These are phyloP conservation scores for Corythoichthys intestinalis DNA, from an alignment of 2,113 vertebrate species.

Conservation along the genomic window DNA sequence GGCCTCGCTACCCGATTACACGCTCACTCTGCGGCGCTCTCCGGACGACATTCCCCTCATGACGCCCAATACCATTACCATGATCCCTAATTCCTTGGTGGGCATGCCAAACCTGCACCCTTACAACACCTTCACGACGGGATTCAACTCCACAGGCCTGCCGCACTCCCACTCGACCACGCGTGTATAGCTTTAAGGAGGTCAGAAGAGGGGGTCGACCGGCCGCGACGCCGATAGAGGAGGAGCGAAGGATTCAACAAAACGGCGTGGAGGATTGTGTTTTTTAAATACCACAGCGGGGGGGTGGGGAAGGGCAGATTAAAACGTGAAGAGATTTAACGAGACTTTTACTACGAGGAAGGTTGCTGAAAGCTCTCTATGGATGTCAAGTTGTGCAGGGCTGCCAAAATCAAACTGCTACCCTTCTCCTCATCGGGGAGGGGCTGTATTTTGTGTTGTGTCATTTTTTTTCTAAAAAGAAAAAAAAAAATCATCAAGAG, in stretches of 20 bases:
- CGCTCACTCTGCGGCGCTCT: constrained; percentile 91
- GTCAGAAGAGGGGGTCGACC: constrained; percentile 37
- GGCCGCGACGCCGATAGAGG: constrained; percentile 25
- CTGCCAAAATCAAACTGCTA: constrained; percentile 79
- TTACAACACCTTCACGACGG: constrained; percentile 95
- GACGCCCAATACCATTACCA: constrained; percentile 98
- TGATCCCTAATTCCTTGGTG: constrained; percentile 98
- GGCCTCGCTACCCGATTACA: constrained; percentile 91
- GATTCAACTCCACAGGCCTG: constrained; percentile 95
- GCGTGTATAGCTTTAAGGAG: constrained; percentile 91
- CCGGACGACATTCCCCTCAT: constrained; percentile 97
- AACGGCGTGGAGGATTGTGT: constrained; percentile 63
- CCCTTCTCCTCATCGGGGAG: constrained; percentile 51
- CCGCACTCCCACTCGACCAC: constrained; percentile 99
- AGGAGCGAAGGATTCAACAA: constrained; percentile 42
- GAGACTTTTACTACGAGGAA: constrained; percentile 70
- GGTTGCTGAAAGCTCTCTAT: constrained; percentile 64
- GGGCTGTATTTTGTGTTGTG: constrained; percentile 67
- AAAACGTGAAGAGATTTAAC: constrained; percentile 68
- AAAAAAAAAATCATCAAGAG: background rate
- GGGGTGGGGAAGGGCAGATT: constrained; percentile 49
- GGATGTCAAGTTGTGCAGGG: constrained; percentile 78
- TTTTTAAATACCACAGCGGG: constrained; percentile 72
- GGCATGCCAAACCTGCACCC: constrained; percentile 96
- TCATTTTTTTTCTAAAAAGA: constrained; percentile 64